Evolutionary conservation across 2,113 vertebrate species (phyloP).

Genomic region (Myiozetetes cayanensis): DNA sequence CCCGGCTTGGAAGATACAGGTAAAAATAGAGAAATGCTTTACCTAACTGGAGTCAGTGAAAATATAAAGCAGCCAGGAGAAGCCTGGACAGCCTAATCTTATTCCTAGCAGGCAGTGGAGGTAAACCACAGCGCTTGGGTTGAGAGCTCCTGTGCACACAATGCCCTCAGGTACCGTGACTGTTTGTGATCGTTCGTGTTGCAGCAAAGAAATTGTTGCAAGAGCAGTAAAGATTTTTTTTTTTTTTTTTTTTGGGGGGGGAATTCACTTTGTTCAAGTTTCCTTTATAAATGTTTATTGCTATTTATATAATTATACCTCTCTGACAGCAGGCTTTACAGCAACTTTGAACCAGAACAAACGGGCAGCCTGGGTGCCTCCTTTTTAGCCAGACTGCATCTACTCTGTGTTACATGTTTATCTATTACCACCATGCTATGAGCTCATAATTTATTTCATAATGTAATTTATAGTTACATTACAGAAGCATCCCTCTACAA

Average conservation of each 20-base stretch:
- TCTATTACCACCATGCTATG: background rate
- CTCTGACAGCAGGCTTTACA: conserved; percentile 1
- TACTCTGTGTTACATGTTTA: background rate
- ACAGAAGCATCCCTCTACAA: conserved; percentile 2
- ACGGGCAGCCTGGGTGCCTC: conserved; percentile 5
- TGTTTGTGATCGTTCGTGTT: background rate
- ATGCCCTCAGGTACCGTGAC: conserved; percentile 16
- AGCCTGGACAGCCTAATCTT: conserved; percentile 23
- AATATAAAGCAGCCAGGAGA: background rate
- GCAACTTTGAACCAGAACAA: conserved; percentile 24
- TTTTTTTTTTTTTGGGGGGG: background rate
- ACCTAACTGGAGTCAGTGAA: background rate
- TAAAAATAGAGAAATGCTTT: conserved; percentile 49
- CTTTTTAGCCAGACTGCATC: background rate
- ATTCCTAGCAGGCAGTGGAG: background rate
- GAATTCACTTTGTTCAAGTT: conserved; percentile 4
- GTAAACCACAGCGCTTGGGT: background rate
- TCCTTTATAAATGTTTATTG: conserved; percentile 53
- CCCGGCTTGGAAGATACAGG: conserved; percentile 61
- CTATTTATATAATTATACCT: conserved; percentile 28
- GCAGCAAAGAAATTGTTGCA: conserved; percentile 23
- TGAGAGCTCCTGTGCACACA: background rate
- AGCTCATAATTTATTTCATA: conserved; percentile 19
- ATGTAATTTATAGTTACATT: conserved; percentile 46
- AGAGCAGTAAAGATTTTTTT: background rate